Conservation (phyloP, 1,140 invertebrate genomes). For the Drosophila bocqueti region DNA sequence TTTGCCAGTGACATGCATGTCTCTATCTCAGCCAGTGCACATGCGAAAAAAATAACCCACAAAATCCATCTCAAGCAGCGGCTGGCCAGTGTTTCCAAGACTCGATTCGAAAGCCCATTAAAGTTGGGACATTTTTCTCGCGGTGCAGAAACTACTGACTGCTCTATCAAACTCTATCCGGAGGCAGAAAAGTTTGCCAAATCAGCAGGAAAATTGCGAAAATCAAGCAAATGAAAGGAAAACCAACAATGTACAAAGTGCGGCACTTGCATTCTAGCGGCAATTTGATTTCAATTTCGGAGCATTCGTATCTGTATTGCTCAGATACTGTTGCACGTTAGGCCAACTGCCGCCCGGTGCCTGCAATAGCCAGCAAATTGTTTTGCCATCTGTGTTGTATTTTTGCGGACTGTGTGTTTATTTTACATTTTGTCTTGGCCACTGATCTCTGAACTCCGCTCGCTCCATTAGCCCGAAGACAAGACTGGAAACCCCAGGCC, state of each 20-base stretch:
- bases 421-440: neutral
- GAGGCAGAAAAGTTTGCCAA: conserved; percentile 57
- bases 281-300: conserved; percentile 72
- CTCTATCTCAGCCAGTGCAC: conserved; percentile 21
- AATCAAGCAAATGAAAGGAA: conserved; percentile 41
- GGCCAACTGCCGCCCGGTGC: conserved; percentile 48
- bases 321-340: conserved; percentile 47
- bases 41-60: neutral
- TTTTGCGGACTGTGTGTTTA: conserved; percentile 11
- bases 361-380: conserved; percentile 45
- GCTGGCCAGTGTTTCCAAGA: neutral
- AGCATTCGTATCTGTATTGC: conserved; percentile 36
- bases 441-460: conserved; percentile 31
- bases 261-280: conserved; percentile 66
- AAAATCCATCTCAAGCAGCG: neutral
- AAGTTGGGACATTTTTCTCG: neutral
- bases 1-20: conserved; percentile 58
- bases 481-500: neutral
- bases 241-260: conserved; percentile 40
- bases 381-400: conserved; percentile 43
- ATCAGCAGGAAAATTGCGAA: conserved; percentile 67
- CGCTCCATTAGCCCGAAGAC: conserved; percentile 49
- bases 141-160: conserved; percentile 11
- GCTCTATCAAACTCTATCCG: conserved; percentile 1
- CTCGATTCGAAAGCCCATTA: neutral